Evolutionary conservation across 2,113 vertebrate species (phyloP), one percentile per base, ranked within the genome.

Genomic region (Haplochromis vanheusdeni): DNA sequence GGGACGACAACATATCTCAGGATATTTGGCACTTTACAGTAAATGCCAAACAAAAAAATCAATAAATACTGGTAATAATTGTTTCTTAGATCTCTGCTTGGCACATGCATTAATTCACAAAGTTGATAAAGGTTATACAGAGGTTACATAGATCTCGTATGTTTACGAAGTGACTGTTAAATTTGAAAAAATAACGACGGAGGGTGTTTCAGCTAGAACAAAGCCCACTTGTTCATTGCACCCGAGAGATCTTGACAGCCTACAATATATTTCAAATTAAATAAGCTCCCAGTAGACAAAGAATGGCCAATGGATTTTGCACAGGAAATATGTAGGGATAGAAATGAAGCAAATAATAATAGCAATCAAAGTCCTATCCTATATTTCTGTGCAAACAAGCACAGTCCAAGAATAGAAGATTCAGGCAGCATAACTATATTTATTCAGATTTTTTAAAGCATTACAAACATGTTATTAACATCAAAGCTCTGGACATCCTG

Each of bases 401-500:
- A 19, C 35, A 51, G 21, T 65, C 51, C 16, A 12, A 83, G 68
- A 87, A 84, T 26, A 73, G 26, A 82, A 52, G 13, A 79, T 65
- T 58, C 49, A 65, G 49, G 55, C 80, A 83, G 79, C 60, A 58
- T 42, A 85, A 85, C 62, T 79, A 75, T 81, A 83, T 86, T 82
- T 79, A 75, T 79, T 86, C 5, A 4, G 7, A 73, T 81, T 84
- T 84, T 89, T 62, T 37, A 80, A 62, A 80, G 81, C 77, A 77
- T 85, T 80, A 81, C 77, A 85, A 70, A 51, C 47, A 47, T 80
- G 83, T 92, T 88, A 85, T 89, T 45, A 19, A 89, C 73, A 89
- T 90, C 87, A 92, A 89, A 89, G 88, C 83, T 21, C 60, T 51
- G 58, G 89, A 40, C 58, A 54, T 81, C 52, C 35, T 62, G 40